Evolutionary conservation across 2,113 vertebrate species (phyloP).

Genomic region (Strigops habroptila): DNA sequence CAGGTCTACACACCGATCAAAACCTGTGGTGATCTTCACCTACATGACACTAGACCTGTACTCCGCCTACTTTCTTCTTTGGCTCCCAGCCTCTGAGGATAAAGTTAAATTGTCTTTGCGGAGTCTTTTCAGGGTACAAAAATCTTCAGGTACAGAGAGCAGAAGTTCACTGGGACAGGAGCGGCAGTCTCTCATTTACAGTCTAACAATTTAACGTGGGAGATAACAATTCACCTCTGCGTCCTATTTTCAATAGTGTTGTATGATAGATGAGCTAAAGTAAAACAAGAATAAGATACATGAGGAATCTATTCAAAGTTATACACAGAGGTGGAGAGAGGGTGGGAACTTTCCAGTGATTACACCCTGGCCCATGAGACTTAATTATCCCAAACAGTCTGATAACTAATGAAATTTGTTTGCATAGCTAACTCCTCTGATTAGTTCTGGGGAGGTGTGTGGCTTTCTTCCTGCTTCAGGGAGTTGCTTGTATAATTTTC

Average conservation of each 20-base stretch:
- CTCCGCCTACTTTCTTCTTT: neutral
- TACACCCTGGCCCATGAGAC: neutral
- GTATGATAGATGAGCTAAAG: neutral
- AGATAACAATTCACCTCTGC: neutral
- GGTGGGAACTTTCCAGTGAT: slow-evolving; percentile 16
- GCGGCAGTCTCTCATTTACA: neutral
- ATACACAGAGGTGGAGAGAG: neutral
- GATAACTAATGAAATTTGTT: slow-evolving; percentile 23
- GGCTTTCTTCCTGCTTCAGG: neutral
- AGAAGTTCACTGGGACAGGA: neutral
- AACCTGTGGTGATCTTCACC: neutral
- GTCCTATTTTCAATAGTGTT: neutral
- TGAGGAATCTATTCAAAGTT: neutral
- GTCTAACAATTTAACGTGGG: neutral
- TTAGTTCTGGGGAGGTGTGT: neutral
- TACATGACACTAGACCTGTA: neutral
- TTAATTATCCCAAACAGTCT: neutral
- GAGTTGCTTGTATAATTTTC: neutral
- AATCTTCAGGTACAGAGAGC: neutral
- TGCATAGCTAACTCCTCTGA: neutral
- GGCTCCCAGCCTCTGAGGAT: neutral
- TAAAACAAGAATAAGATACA: neutral
- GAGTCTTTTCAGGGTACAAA: neutral
- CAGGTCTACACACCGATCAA: neutral
- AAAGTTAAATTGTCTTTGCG: neutral